Conservation (phyloP, 2,888 invertebrate species). For the Morpho helenor region DNA sequence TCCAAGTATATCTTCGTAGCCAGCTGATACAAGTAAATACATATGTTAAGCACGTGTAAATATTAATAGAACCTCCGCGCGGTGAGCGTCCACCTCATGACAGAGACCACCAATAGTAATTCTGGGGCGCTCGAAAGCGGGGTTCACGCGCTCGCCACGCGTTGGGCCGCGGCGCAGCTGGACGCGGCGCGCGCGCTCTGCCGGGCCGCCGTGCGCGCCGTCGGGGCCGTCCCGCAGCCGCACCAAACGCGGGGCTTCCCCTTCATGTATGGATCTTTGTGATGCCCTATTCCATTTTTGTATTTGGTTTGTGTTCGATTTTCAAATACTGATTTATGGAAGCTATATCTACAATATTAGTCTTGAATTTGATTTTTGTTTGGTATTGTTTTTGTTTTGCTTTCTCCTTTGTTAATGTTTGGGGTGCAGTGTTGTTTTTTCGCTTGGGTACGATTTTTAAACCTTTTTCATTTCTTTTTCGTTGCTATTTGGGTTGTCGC, state of each 20-base stretch:
- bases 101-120: slow-evolving; percentile 79
- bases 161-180: slow-evolving; percentile 89
- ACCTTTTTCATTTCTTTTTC: too few species aligned
- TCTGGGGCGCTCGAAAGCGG: slow-evolving; percentile 72
- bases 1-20: too few species aligned
- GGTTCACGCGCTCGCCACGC: slow-evolving; percentile 89
- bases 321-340: slow-evolving; percentile 19
- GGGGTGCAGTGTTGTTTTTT: too few species aligned
- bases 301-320: slow-evolving; percentile 18
- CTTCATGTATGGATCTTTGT: slow-evolving; percentile 80
- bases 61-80: slow-evolving; percentile 86
- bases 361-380: background rate
- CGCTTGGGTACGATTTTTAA: too few species aligned
- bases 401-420: background rate
- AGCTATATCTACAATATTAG: background rate
- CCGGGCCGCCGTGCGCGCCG: slow-evolving; percentile 84
- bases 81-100: slow-evolving; percentile 89
- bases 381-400: slow-evolving; percentile 13
- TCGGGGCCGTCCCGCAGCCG: slow-evolving; percentile 82
- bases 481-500: too few species aligned
- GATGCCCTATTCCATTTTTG: background rate
- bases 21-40: too few species aligned
- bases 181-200: slow-evolving; percentile 89
- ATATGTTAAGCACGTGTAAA: background rate
- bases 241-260: slow-evolving; percentile 88